These are phyloP conservation scores for Numida meleagris DNA, from an alignment of 2,113 vertebrate species.

Conservation along the genomic window DNA sequence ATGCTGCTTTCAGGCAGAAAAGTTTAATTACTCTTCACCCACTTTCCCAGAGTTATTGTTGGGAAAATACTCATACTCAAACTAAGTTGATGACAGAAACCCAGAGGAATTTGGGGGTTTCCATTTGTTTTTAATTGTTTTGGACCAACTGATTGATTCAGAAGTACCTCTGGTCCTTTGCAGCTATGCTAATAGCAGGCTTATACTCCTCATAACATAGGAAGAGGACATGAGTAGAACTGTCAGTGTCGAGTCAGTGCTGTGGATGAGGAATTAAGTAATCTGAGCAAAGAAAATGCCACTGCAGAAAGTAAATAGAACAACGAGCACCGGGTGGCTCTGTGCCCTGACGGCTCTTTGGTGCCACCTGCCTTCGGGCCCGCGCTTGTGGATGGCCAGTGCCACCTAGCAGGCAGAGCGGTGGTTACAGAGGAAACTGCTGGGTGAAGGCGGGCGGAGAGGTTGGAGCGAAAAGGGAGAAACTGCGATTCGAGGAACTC, in stretches of 20 bases:
- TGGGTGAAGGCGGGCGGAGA: not conserved
- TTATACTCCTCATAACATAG: not conserved
- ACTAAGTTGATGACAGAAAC: not conserved
- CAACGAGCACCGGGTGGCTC: constrained; percentile 22
- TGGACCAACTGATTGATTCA: not conserved
- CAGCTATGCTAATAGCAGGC: not conserved
- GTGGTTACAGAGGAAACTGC: constrained; percentile 21
- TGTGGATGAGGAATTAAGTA: constrained; percentile 19
- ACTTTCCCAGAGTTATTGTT: not conserved
- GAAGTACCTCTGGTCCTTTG: not conserved
- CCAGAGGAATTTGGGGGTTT: not conserved
- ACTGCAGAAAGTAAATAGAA: constrained; percentile 53
- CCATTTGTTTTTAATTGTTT: not conserved
- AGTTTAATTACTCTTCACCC: not conserved
- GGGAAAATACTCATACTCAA: not conserved
- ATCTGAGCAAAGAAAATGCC: constrained; percentile 55
- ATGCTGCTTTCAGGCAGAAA: not conserved
- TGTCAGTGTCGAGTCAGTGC: not conserved
- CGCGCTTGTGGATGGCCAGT: constrained; percentile 60
- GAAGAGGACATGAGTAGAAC: not conserved
- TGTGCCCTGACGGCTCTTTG: constrained; percentile 45
- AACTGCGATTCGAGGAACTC: not conserved
- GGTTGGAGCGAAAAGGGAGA: not conserved
- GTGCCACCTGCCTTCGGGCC: constrained; percentile 58
- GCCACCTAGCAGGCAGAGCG: constrained; percentile 68